Evolutionary conservation across 2,113 vertebrate genomes (phyloP), one percentile per base, ranked within the genome.

Genomic region (Ictidomys tridecemlineatus): DNA sequence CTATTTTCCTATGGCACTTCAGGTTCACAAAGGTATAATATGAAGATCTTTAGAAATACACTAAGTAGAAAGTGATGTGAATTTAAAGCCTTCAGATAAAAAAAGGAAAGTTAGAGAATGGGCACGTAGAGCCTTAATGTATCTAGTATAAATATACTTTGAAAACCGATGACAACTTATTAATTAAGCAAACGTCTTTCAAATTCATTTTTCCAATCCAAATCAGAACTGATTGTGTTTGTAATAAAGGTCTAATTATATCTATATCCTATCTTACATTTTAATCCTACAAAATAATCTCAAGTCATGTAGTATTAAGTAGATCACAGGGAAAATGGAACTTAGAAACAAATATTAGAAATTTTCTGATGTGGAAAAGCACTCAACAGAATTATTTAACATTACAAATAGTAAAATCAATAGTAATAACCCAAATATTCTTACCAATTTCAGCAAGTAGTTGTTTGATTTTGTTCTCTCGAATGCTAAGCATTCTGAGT

Each of bases 391-490:
- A 93, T 94, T 78, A 94, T 84, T 65, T 73, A 76, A 65, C 63
- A 92, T 39, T 92, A 78, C 0, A 95, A 95, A 96, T 37, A 56
- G 86, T 78, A 73, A 79, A 8, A 13, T 37, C 0, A 70, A 72
- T 0, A 72, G 91, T 53, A 80, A 86, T 85, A 96, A 91, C 28
- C 45, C 32, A 92, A 98, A 12, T 28, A 12, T 0, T 93, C 99
- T 99, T 99, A 99, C 99, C 99, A 96, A 99, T 99, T 98, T 99
- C 99, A 89, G 99, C 99, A 34, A 99, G 99, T 97, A 99, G 99
- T 97, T 99, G 99, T 97, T 99, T 99, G 98, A 99, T 99, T 99
- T 99, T 99, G 98, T 99, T 99, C 99, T 99, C 99, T 24, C 99
- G 99, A 98, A 99, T 99, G 99, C 99, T 99, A 98, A 99, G 99